Conservation (phyloP, 1,140 invertebrate species). For the Calephelis virginiensis region DNA sequence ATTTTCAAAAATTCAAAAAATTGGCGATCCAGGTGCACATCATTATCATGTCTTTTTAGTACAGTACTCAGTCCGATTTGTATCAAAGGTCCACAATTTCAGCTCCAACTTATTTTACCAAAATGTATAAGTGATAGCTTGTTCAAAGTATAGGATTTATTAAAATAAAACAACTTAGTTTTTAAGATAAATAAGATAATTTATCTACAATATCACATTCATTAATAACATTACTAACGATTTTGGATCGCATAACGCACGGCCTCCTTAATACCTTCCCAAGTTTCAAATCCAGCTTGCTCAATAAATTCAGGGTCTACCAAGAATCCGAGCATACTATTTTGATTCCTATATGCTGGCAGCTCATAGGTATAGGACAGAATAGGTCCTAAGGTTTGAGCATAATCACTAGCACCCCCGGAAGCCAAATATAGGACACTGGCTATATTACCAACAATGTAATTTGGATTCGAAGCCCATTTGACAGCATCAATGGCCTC, state of each 20-base stretch:
- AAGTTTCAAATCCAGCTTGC: conserved; percentile 54
- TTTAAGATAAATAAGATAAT: too few species aligned
- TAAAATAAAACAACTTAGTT: too few species aligned
- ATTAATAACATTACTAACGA: neutral
- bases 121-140: too few species aligned
- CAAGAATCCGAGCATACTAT: conserved; percentile 63
- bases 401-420: conserved; percentile 35
- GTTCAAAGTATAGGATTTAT: too few species aligned
- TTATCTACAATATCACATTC: too few species aligned
- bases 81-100: too few species aligned
- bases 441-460: conserved; percentile 31
- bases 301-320: conserved; percentile 52
- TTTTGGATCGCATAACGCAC: conserved; percentile 26
- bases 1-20: too few species aligned
- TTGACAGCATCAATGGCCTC: conserved; percentile 35
- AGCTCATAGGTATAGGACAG: conserved; percentile 85
- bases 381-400: conserved; percentile 54
- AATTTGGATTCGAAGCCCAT: conserved; percentile 29
- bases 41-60: too few species aligned
- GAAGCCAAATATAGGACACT: conserved; percentile 27
- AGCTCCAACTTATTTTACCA: too few species aligned
- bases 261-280: conserved; percentile 55
- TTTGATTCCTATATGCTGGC: conserved; percentile 66
- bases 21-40: too few species aligned
- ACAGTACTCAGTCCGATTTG: too few species aligned